These are phyloP conservation scores for Danio kyathit DNA, from an alignment of 2,797 vertebrate species.

Conservation along the genomic window DNA sequence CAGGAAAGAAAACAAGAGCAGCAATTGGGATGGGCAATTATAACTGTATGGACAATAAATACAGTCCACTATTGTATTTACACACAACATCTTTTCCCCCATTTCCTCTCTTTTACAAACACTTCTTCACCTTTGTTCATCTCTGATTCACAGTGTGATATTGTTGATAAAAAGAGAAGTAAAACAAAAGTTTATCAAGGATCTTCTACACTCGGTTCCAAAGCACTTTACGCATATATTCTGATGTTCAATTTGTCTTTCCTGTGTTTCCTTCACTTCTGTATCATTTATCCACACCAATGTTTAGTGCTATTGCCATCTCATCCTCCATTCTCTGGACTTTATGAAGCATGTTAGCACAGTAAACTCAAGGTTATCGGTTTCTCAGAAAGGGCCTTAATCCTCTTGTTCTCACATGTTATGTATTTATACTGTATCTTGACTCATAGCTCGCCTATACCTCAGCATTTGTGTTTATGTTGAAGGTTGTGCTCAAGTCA, in stretches of 20 bases:
- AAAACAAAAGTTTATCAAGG: background rate
- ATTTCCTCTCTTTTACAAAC: constrained; percentile 29
- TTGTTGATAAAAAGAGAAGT: background rate
- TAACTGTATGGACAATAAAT: constrained; percentile 47
- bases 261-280: constrained; percentile 4
- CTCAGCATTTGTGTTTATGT: constrained; percentile 14
- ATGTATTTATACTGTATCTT: constrained; percentile 1
- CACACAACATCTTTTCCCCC: constrained; percentile 10
- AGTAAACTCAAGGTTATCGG: constrained; percentile 37
- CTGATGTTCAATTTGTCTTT: background rate
- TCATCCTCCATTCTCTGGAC: background rate
- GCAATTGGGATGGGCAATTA: constrained; percentile 46
- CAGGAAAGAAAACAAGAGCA: constrained; percentile 47
- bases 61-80: constrained; percentile 46
- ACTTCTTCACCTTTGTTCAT: constrained; percentile 11
- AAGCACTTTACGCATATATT: background rate
- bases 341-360: background rate
- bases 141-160: background rate
- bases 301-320: background rate
- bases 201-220: background rate
- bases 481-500: background rate
- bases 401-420: background rate
- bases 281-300: constrained; percentile 15
- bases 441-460: constrained; percentile 40
- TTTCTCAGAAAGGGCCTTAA: constrained; percentile 3